Conservation (phyloP, 1,140 invertebrate genomes). For the Medauroidea extradentata region DNA sequence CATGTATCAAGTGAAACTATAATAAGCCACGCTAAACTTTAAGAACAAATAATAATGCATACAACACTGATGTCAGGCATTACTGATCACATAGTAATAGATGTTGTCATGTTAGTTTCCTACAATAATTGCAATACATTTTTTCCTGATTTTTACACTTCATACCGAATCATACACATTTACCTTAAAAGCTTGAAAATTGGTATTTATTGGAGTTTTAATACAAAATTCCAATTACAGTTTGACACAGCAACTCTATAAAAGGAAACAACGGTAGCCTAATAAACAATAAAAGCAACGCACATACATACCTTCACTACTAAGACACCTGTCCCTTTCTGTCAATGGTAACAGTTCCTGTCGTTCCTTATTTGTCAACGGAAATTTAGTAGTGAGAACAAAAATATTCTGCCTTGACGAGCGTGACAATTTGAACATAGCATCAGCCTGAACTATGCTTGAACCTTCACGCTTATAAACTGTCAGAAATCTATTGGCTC, state of each 20-base stretch:
- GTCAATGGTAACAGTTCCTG: conserved; percentile 56
- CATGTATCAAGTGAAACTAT: too few relatives aligned
- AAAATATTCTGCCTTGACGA: conserved; percentile 57
- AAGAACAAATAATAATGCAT: too few relatives aligned
- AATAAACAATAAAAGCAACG: background rate
- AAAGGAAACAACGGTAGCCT: background rate
- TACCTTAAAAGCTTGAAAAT: too few relatives aligned
- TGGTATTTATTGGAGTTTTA: too few relatives aligned
- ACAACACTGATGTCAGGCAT: too few relatives aligned
- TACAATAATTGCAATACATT: too few relatives aligned
- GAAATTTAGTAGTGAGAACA: conserved; percentile 59
- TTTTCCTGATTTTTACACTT: too few relatives aligned
- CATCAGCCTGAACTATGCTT: conserved; percentile 63
- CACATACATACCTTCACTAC: conserved; percentile 36
- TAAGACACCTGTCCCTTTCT: conserved; percentile 43
- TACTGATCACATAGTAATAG: too few relatives aligned
- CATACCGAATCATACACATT: too few relatives aligned
- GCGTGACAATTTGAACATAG: conserved; percentile 60
- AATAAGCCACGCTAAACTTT: too few relatives aligned
- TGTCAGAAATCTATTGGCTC: conserved; percentile 63
- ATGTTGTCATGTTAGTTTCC: too few relatives aligned
- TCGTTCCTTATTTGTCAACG: conserved; percentile 67
- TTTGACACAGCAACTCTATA: background rate
- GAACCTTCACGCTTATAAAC: conserved; percentile 70
- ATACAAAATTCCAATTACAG: background rate